phyloP scores from a whole-genome alignment of 2,113 vertebrate genomes.

The Boulengerochromis microlepis region DNA sequence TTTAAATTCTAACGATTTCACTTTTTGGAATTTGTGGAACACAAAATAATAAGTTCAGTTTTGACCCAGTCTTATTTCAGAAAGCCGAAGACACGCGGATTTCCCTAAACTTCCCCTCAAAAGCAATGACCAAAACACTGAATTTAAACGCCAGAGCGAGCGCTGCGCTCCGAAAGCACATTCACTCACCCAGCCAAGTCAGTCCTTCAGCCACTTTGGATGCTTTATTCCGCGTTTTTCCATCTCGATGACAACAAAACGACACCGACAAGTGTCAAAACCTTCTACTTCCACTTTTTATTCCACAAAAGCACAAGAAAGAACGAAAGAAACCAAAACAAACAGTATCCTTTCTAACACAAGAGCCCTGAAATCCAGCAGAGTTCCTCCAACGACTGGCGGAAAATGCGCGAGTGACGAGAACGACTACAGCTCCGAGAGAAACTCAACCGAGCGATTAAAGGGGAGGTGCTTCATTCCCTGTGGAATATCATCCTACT shows the following conservation, averaged over 20 bases:
- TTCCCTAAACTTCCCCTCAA: background rate
- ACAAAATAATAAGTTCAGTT: background rate
- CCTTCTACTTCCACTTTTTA: background rate
- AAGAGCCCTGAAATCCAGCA: background rate
- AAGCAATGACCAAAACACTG: background rate
- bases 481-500: constrained; percentile 35
- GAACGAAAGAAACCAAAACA: background rate
- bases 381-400: constrained; percentile 19
- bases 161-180: background rate
- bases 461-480: constrained; percentile 67
- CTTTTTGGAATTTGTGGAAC: background rate
- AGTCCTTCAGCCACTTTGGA: constrained; percentile 54
- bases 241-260: constrained; percentile 32
- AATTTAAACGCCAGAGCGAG: background rate
- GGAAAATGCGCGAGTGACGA: constrained; percentile 37
- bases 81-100: background rate
- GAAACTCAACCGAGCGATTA: constrained; percentile 56
- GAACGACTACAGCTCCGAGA: constrained; percentile 39
- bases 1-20: background rate
- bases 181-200: constrained; percentile 33
- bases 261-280: background rate
- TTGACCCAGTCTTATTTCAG: background rate
- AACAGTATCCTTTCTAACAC: background rate
- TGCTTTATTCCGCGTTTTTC: constrained; percentile 40
- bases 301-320: background rate